These are phyloP conservation scores for Bos taurus DNA, from an alignment of 2,113 vertebrate genomes.

Conservation along the genomic window ARS-UCD2.0 NC_037349.1:57827001-57827500, in stretches of 20 bases:
- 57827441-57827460: too few relatives aligned
- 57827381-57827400: neutral
- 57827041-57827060: neutral
- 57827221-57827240: neutral
- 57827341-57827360: neutral
- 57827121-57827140: neutral
- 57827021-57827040: accelerated
- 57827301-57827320: neutral
- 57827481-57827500: too few relatives aligned
- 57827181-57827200: neutral
- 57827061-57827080: neutral
- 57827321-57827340: neutral
- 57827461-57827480: neutral
- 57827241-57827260: neutral
- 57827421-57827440: neutral
- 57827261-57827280: neutral
- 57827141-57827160: neutral
- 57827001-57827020: accelerated
- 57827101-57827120: neutral
- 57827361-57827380: neutral
- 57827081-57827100: neutral
- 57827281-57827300: neutral
- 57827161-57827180: neutral
- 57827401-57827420: neutral
- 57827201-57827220: neutral